Evolutionary conservation across 1,140 invertebrate genomes (phyloP), one percentile per base, ranked within the genome.

Genomic region (Laupala kohalensis): DNA sequence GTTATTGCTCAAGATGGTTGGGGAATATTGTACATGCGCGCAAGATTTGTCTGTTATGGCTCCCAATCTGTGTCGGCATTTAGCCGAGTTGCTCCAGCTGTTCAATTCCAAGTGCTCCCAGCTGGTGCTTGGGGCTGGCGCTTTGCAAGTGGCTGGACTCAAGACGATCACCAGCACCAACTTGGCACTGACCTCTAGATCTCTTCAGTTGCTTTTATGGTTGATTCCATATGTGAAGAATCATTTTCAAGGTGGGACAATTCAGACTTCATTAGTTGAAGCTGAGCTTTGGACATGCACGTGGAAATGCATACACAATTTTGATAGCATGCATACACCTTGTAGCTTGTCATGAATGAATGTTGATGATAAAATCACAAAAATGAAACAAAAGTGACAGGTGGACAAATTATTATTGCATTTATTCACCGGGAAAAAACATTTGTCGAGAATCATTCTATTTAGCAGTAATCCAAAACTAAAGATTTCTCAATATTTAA

Each of bases 111-210:
- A 91, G 75, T 93, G 92, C 73, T 97, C 92, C 82, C 94, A 98
- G 79, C 83, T 99, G 71, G 94, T 99, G 26, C 83, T 99, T 25
- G 96, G 96, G 67, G 97, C 96, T 29, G 96, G 95, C 29, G 96
- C 97, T 2, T 87, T 98, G 77, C 90, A 95, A 78, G 90, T 95
- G 73, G 94, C 95, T 23, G 96, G 96, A 0, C 82, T 99, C 63
- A 98, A 97, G 83, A 97, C 94, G 64, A 99, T 99, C 67, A 96
- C 95, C 0, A 96, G 92, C 73, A 93, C 91, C 63, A 98, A 97
- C 84, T 83, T 99, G 73, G 96, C 94, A 9, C 82, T 99, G 73
- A 93, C 95, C 0, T 94, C 93, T 9, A 86, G 97, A 74, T 96
- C 91, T 82, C 79, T 96, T 78, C 89, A 92, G 77, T 82, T 92